Evolutionary conservation across 2,888 invertebrate genomes (phyloP).

Genomic region (Acleris literana): DNA sequence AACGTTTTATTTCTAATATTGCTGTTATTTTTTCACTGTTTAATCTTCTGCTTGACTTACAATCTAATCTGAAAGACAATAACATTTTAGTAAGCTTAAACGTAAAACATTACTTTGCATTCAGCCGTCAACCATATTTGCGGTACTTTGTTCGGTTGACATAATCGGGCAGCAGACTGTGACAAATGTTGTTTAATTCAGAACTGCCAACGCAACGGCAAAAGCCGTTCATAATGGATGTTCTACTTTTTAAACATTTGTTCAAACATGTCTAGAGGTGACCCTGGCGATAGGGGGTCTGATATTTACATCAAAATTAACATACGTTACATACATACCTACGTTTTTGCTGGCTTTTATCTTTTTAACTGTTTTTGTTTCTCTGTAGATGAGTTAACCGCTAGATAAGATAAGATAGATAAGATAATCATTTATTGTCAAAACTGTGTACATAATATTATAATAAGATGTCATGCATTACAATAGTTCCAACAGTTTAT

Average conservation of each 20-base stretch:
- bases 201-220: constrained; percentile 20
- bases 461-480: too few relatives aligned
- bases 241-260: constrained; percentile 30
- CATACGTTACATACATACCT: not conserved
- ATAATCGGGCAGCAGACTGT: constrained; percentile 33
- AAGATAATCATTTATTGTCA: too few relatives aligned
- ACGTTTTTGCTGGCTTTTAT: constrained; percentile 19
- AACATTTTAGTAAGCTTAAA: constrained; percentile 2
- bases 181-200: constrained; percentile 33
- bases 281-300: constrained; percentile 11
- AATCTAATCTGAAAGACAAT: not conserved
- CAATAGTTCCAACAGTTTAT: too few relatives aligned
- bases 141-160: constrained; percentile 27
- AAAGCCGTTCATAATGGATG: constrained; percentile 23
- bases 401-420: too few relatives aligned
- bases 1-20: too few relatives aligned
- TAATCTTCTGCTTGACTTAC: not conserved
- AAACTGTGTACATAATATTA: too few relatives aligned
- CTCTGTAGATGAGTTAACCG: constrained; percentile 2
- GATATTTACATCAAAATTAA: constrained; percentile 12
- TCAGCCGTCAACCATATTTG: constrained; percentile 32
- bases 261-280: constrained; percentile 18
- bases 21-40: too few relatives aligned
- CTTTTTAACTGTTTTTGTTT: constrained; percentile 19
- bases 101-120: constrained; percentile 23